These are phyloP conservation scores for Baccha elongata DNA, from an alignment of 2,888 invertebrate genomes.

Conservation along the genomic window DNA sequence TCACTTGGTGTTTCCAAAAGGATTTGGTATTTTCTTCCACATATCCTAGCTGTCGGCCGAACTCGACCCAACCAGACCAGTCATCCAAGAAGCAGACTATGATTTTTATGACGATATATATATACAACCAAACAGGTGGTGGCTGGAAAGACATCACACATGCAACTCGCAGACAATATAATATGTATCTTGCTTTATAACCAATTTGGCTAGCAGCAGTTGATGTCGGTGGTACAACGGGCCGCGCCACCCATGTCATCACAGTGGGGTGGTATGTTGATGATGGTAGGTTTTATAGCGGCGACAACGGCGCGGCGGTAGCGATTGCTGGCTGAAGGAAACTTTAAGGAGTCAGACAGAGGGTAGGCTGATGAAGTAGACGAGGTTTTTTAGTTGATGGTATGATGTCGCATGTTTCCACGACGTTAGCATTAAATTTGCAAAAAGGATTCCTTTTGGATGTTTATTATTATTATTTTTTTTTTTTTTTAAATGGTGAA, in stretches of 20 bases:
- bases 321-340: conserved; percentile 2
- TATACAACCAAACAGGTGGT: conserved; percentile 61
- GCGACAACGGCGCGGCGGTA: not conserved
- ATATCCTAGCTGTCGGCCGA: conserved; percentile 4
- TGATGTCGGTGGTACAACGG: conserved; percentile 8
- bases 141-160: conserved; percentile 43
- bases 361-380: not conserved
- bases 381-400: conserved; percentile 35
- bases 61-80: conserved; percentile 32
- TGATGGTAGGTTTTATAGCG: not conserved
- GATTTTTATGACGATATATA: conserved; percentile 12
- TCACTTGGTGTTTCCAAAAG: conserved; percentile 52
- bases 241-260: too few species aligned
- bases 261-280: not conserved
- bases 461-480: conserved; percentile 7
- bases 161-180: not conserved
- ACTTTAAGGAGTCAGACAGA: not conserved
- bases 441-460: conserved; percentile 61
- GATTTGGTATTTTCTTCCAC: conserved; percentile 42
- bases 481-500: conserved; percentile 23
- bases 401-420: conserved; percentile 68
- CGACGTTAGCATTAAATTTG: conserved; percentile 71
- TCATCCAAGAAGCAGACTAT: conserved; percentile 38
- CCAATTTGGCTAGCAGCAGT: conserved; percentile 16
- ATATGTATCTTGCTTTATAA: not conserved